These are phyloP conservation scores for Xiphorhynchus elegans DNA, from an alignment of 2,113 vertebrate genomes.

Conservation along the genomic window DNA sequence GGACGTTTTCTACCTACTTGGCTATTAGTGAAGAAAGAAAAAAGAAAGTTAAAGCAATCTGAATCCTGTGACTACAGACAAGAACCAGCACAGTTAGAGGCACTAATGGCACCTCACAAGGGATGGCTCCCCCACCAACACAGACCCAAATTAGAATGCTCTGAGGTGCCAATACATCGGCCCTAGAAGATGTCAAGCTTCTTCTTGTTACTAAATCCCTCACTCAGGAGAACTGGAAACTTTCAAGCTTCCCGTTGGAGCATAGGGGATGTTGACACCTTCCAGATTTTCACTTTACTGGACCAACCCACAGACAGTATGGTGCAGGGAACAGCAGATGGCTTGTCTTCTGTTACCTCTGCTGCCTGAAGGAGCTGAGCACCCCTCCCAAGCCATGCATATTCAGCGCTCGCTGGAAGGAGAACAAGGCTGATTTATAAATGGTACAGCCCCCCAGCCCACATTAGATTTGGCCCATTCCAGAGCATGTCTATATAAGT, in stretches of 20 bases:
- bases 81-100: not conserved
- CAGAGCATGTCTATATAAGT: not conserved
- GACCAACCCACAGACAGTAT: slow-evolving; percentile 78
- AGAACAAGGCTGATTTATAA: not conserved
- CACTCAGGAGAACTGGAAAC: slow-evolving; percentile 24
- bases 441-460: not conserved
- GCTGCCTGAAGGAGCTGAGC: slow-evolving; percentile 59
- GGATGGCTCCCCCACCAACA: not conserved
- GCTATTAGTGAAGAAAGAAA: not conserved
- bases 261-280: slow-evolving; percentile 66
- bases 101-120: not conserved
- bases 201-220: not conserved
- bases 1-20: not conserved
- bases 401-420: slow-evolving; percentile 43
- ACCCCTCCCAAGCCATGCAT: slow-evolving; percentile 36
- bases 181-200: slow-evolving; percentile 4
- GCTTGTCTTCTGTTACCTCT: slow-evolving; percentile 75
- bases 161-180: not conserved
- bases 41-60: not conserved
- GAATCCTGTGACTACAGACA: not conserved
- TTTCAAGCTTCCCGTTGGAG: slow-evolving; percentile 46
- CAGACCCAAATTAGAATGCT: not conserved
- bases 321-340: slow-evolving; percentile 78
- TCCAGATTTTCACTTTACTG: slow-evolving; percentile 75
- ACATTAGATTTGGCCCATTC: not conserved